Percentiles rank a stretch among this genome's conserved stretches.
Conservation (phyloP, 2,113 vertebrate species). For the Oryzias celebensis region DNA sequence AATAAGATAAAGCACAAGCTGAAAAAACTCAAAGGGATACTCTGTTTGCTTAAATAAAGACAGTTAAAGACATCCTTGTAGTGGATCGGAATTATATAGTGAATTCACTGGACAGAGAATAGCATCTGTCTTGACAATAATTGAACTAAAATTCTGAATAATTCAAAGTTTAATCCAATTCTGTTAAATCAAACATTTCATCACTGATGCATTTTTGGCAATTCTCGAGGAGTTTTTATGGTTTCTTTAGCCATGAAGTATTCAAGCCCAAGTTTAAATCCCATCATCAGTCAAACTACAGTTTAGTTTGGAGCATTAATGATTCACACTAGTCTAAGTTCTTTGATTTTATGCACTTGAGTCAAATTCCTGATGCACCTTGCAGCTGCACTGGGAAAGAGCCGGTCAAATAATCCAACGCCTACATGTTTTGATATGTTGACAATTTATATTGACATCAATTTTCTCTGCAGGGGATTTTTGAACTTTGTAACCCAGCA, state of each 20-base stretch:
- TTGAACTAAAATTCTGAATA: too few species aligned
- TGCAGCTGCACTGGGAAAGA: constrained; percentile 22
- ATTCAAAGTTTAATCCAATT: too few species aligned
- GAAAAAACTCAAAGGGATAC: neutral
- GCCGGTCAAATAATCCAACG: constrained; percentile 23
- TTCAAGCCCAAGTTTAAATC: neutral
- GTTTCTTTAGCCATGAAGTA: too few species aligned
- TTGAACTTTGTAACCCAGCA: constrained; percentile 3
- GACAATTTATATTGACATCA: constrained; percentile 14
- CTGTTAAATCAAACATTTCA: too few species aligned
- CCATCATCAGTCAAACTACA: constrained; percentile 1
- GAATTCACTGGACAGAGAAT: too few species aligned
- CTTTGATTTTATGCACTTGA: constrained; percentile 1
- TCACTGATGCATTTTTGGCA: too few species aligned
- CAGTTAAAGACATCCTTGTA: too few species aligned
- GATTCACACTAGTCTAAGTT: constrained; percentile 6
- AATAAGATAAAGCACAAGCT: neutral
- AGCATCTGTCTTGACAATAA: too few species aligned
- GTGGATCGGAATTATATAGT: too few species aligned
- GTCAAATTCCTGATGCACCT: constrained; percentile 14
- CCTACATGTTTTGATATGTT: constrained; percentile 21
- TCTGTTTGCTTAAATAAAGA: too few species aligned
- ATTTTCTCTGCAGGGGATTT: constrained; percentile 9
- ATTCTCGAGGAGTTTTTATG: too few species aligned
- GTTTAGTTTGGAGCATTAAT: constrained; percentile 19